Evolutionary conservation across 2,113 vertebrate species (phyloP).

Genomic region (Syngnathus typhle): DNA sequence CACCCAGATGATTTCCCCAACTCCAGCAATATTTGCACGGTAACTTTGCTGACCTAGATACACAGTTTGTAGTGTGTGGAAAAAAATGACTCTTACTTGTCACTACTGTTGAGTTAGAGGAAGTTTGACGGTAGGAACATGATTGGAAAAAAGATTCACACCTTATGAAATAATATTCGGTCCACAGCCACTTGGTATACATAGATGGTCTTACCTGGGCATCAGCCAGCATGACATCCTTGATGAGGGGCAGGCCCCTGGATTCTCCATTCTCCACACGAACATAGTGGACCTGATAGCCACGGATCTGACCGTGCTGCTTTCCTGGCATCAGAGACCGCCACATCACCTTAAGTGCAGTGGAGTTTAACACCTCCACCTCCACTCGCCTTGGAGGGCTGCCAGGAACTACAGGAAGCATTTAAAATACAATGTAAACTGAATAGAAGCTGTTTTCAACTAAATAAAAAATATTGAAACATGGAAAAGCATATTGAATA

Average conservation of each 20-base stretch:
- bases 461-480: neutral
- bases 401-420: conserved; percentile 78
- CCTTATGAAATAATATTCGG: neutral
- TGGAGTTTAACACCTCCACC: conserved; percentile 92
- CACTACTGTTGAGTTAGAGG: neutral
- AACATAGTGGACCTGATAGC: conserved; percentile 96
- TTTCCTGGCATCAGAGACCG: conserved; percentile 84
- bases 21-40: conserved; percentile 23
- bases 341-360: conserved; percentile 93
- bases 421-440: neutral
- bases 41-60: conserved; percentile 9
- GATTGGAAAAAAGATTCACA: neutral
- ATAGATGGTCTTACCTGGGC: conserved; percentile 79
- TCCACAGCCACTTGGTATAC: neutral
- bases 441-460: neutral
- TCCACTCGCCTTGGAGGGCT: conserved; percentile 91
- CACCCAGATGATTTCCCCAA: conserved; percentile 14
- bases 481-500: neutral
- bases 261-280: conserved; percentile 93
- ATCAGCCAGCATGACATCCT: conserved; percentile 94
- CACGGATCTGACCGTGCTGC: conserved; percentile 94
- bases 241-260: conserved; percentile 87
- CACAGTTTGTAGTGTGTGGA: conserved; percentile 8
- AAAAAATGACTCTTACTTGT: neutral
- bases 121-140: neutral